Percentiles rank a stretch among this genome's conserved stretches.
Conservation (phyloP, 2,797 vertebrate species). For the Dromococcyx pavoninus region DNA sequence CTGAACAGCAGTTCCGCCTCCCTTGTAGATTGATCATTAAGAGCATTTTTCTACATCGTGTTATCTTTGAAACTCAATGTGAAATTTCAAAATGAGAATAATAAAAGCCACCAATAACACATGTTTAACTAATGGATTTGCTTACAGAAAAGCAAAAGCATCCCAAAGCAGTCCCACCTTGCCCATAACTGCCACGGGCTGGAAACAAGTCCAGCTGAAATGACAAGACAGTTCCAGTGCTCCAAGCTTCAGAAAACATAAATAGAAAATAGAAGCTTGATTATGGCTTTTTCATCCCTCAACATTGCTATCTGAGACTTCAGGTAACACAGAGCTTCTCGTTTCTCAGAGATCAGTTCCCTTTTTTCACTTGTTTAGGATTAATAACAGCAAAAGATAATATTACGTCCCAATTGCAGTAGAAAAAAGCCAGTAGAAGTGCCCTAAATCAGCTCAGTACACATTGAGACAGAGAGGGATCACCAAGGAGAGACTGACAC, state of each 20-base stretch:
- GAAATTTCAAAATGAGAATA: not conserved
- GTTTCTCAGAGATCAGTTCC: not conserved
- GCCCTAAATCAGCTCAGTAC: not conserved
- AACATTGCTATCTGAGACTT: not conserved
- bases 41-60: slow-evolving; percentile 17
- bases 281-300: not conserved
- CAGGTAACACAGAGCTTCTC: not conserved
- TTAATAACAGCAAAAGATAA: not conserved
- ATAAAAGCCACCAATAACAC: not conserved
- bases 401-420: not conserved
- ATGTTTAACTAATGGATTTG: not conserved
- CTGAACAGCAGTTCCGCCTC: not conserved
- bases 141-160: not conserved
- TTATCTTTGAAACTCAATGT: not conserved
- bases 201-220: not conserved
- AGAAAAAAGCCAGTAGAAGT: not conserved
- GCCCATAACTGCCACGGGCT: not conserved
- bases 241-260: not conserved
- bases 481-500: not conserved
- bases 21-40: slow-evolving; percentile 3
- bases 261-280: not conserved
- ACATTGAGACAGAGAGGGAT: not conserved
- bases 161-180: not conserved
- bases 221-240: not conserved
- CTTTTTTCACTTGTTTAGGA: not conserved